These are phyloP conservation scores for Spilosoma lubricipeda DNA, from an alignment of 2,888 invertebrate species.

Conservation along the genomic window DNA sequence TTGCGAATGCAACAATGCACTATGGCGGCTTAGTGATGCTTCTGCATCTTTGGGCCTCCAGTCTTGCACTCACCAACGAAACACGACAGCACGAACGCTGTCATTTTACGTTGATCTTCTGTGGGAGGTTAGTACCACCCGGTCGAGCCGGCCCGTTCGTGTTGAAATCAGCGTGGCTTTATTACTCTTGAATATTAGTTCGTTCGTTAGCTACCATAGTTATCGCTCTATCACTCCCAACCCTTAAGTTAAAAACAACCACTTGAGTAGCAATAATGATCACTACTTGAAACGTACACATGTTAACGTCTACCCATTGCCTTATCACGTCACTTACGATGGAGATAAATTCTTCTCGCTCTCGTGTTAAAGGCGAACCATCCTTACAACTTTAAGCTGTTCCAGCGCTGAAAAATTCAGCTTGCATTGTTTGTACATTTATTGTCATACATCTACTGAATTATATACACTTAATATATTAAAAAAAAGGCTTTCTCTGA, in stretches of 20 bases:
- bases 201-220: too few relatives aligned
- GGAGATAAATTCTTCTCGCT: conserved; percentile 46
- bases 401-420: conserved; percentile 28
- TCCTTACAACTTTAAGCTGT: conserved; percentile 27
- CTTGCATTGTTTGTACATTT: background rate
- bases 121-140: too few relatives aligned
- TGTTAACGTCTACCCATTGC: conserved; percentile 49
- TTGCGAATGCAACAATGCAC: too few relatives aligned
- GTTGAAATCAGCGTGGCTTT: too few relatives aligned
- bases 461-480: background rate
- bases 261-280: conserved; percentile 53
- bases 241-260: conserved; percentile 46
- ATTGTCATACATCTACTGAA: background rate
- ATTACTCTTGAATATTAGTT: too few relatives aligned
- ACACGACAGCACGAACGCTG: too few relatives aligned
- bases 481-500: background rate
- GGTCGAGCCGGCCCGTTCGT: too few relatives aligned
- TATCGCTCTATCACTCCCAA: conserved; percentile 39
- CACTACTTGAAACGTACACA: conserved; percentile 47
- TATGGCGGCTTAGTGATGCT: too few relatives aligned
- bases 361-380: conserved; percentile 21
- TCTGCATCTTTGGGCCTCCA: too few relatives aligned
- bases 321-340: conserved; percentile 50
- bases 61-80: too few relatives aligned
- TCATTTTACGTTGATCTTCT: too few relatives aligned